Conservation (phyloP, 2,113 vertebrate genomes). For the Syngnathoides biaculeatus region DNA sequence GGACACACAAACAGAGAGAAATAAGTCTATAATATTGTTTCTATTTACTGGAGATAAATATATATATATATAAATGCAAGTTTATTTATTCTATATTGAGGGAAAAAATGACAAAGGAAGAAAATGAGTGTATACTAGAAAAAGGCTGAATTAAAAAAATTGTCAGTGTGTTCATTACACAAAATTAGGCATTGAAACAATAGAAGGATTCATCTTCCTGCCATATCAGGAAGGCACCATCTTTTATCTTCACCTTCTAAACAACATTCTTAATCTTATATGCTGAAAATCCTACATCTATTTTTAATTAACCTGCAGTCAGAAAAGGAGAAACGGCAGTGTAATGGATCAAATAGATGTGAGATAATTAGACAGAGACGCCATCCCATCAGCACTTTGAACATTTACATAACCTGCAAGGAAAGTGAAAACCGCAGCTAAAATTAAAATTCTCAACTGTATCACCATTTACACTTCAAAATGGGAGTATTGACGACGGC, state of each 20-base stretch:
- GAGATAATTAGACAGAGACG: constrained; percentile 75
- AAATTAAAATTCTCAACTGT: constrained; percentile 33
- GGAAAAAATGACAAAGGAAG: constrained; percentile 32
- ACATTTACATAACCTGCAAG: constrained; percentile 67
- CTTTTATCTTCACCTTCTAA: constrained; percentile 79
- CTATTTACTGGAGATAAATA: not conserved
- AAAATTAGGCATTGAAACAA: constrained; percentile 78
- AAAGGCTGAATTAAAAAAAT: constrained; percentile 71
- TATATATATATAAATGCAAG: no score
- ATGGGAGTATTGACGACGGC: constrained; percentile 27
- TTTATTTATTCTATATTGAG: constrained; percentile 19
- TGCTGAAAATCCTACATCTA: constrained; percentile 74
- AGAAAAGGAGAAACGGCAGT: constrained; percentile 67
- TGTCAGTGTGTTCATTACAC: constrained; percentile 74
- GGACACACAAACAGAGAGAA: constrained; percentile 42
- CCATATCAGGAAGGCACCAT: constrained; percentile 74
- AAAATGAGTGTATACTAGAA: constrained; percentile 53
- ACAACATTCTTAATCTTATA: constrained; percentile 73
- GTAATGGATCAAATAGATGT: constrained; percentile 76
- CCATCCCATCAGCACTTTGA: constrained; percentile 64
- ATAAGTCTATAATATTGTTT: constrained; percentile 9
- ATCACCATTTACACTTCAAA: constrained; percentile 31
- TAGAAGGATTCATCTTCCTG: constrained; percentile 77
- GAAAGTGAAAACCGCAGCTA: constrained; percentile 31
- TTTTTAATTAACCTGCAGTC: constrained; percentile 76